A percentile compares a stretch with the other conserved stretches of the same genome.
Conservation (phyloP, 2,888 invertebrate genomes). For the Melitaea athalia region DNA sequence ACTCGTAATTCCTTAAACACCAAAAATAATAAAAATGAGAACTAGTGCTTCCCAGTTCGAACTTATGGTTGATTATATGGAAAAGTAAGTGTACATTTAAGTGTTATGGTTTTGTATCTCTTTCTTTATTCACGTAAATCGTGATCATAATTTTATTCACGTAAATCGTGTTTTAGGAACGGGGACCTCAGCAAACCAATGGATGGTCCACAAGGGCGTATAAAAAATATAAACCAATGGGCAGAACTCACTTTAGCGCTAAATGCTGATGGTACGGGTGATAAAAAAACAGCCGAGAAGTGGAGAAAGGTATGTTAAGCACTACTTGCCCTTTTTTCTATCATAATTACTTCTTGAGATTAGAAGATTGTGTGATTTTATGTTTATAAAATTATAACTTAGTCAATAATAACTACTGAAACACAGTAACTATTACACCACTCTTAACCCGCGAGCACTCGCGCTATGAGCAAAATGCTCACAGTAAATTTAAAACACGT, state of each 20-base stretch:
- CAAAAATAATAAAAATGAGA: too few species aligned
- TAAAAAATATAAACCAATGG: constrained; percentile 31
- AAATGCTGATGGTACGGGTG: constrained; percentile 38
- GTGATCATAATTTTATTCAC: neutral
- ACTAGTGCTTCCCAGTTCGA: neutral
- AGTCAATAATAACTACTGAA: neutral
- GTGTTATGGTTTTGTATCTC: neutral
- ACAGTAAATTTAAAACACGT: too few species aligned
- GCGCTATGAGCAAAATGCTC: too few species aligned
- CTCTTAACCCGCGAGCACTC: too few species aligned
- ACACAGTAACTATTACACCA: too few species aligned
- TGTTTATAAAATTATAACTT: neutral
- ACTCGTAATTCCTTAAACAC: too few species aligned
- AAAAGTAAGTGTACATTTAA: neutral
- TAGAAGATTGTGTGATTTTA: too few species aligned
- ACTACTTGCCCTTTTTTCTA: too few species aligned
- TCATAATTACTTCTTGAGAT: too few species aligned
- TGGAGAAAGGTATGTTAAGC: constrained; percentile 39
- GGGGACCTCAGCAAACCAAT: constrained; percentile 28
- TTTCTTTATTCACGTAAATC: neutral
- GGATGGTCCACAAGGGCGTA: constrained; percentile 19
- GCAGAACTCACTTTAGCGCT: constrained; percentile 30
- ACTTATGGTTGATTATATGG: neutral
- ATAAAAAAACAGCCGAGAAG: constrained; percentile 36
- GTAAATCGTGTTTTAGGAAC: constrained; percentile 15